Evolutionary conservation across 2,113 vertebrate species (phyloP), one percentile per base, ranked within the genome.

Genomic region (Porphyrio hochstetteri): DNA sequence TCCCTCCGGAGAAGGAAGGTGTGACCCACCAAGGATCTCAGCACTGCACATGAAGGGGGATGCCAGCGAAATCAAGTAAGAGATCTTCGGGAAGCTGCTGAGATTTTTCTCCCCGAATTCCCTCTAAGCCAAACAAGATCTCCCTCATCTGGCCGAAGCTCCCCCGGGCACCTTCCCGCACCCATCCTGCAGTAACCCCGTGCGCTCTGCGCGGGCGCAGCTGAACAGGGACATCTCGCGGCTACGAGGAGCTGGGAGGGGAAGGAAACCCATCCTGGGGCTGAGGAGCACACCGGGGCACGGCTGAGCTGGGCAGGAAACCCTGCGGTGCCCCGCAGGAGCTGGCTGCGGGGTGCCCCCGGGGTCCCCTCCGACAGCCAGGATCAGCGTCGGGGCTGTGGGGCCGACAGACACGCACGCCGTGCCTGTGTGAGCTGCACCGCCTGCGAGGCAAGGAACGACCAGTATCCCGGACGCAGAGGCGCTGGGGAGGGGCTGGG

Each of bases 221-320:
- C 70, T 46, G 93, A 88, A 82, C 87, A 91, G 93, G 65, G 95
- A 94, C 95, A 94, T 82, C 95, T 91, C 38, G 95, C 59, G 93
- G 95, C 40, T 25, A 55, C 4, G 50, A 12, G 57, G 64, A 13
- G 15, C 31, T 14, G 81, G 65, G 27, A 38, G 20, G 48, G 42
- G 56, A 46, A 35, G 52, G 63, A 10, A 65, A 50, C 5, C 3
- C 35, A 21, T 25, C 16, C n/a, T 3, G 38, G 60, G 5, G 18
- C 27, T 3, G 0, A 42, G 65, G 48, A 23, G 48, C 9, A 23
- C 48, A 48, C 48, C 48, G 11, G 48, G 48, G 48, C 46, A 48
- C 46, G 46, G 46, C 48, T 48, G 48, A 48, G 48, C 48, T 23
- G 48, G 24, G 25, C 3, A 18, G 65, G 44, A 55, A 42, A n/a